Conservation (phyloP, 2,888 invertebrate species). For the Synergus itoensis region DNA sequence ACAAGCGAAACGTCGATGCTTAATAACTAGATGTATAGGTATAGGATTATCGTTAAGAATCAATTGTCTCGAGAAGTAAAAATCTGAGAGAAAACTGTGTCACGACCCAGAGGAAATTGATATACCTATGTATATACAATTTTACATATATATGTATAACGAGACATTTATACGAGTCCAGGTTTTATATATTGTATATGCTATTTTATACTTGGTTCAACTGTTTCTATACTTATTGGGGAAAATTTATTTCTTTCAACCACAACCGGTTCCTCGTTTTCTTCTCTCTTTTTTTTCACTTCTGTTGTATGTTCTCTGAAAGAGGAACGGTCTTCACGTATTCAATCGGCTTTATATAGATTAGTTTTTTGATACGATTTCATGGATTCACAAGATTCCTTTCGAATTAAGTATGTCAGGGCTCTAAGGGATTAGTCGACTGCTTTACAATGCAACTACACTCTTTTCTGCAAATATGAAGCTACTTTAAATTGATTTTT, state of each 20-base stretch:
- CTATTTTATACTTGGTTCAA: slow-evolving; percentile 30
- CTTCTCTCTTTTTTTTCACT: slow-evolving; percentile 35
- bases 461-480: not conserved
- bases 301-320: slow-evolving; percentile 27
- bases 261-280: slow-evolving; percentile 41
- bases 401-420: slow-evolving; percentile 39
- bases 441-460: not conserved
- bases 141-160: not conserved
- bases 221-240: slow-evolving; percentile 39
- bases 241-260: slow-evolving; percentile 38
- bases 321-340: slow-evolving; percentile 24
- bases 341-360: slow-evolving; percentile 22
- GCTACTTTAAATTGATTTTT: not conserved
- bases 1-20: not conserved
- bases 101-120: not conserved
- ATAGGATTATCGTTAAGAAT: not conserved
- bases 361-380: slow-evolving; percentile 32
- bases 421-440: slow-evolving; percentile 31
- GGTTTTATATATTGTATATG: slow-evolving; percentile 4
- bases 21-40: not conserved
- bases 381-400: slow-evolving; percentile 37
- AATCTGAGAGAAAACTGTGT: not conserved
- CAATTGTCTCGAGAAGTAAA: not conserved
- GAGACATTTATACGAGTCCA: slow-evolving; percentile 28
- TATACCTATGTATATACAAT: not conserved